phyloP scores from a whole-genome alignment of 1,140 invertebrate species.

The Aphaenogaster ashmeadi region DNA sequence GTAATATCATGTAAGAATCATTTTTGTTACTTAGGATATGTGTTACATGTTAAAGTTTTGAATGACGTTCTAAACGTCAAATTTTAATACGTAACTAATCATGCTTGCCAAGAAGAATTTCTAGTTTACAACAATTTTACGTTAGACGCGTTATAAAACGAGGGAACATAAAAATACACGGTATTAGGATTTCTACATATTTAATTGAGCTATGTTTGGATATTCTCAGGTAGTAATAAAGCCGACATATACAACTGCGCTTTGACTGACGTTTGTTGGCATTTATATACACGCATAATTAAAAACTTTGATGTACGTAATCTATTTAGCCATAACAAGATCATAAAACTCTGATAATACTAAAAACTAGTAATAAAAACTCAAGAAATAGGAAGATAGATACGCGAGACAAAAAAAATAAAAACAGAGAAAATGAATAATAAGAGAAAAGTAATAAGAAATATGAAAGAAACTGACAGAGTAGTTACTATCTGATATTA shows the following conservation, averaged over 20 bases:
- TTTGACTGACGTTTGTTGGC: background rate
- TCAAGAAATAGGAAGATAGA: background rate
- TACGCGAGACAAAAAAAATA: background rate
- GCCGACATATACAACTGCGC: background rate
- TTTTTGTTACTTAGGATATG: background rate
- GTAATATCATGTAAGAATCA: background rate
- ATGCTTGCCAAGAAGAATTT: constrained; percentile 4
- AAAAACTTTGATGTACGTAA: constrained; percentile 8
- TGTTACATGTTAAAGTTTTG: background rate
- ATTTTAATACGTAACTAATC: constrained; percentile 28
- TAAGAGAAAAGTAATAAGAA: background rate
- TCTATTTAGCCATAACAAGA: background rate
- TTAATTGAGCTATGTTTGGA: background rate
- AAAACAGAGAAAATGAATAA: background rate
- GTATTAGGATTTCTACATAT: constrained; percentile 26
- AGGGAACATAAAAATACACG: constrained; percentile 29
- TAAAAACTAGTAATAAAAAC: background rate
- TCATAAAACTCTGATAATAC: background rate
- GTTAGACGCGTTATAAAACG: constrained; percentile 46
- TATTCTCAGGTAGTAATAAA: constrained; percentile 25
- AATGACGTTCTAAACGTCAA: constrained; percentile 18
- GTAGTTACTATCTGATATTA: background rate
- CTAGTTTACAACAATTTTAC: constrained; percentile 36
- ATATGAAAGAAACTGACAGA: background rate
- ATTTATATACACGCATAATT: background rate